Evolutionary conservation across 2,797 vertebrate species (phyloP), one percentile per base, ranked within the genome.

Genomic region (Zenarchopterus dispar): DNA sequence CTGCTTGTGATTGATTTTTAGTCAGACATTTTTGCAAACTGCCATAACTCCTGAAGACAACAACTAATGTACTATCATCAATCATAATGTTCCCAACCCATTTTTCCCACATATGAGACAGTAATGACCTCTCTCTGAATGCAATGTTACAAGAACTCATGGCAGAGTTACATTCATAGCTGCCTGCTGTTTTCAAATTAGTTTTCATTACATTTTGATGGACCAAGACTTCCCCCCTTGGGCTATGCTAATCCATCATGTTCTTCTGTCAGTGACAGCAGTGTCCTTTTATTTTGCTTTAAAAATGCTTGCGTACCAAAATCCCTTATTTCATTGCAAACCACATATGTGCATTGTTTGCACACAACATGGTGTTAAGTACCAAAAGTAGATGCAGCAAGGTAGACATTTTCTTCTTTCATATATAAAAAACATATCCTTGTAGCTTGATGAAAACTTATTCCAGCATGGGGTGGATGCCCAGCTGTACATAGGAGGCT

Each of bases 171-270:
- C 45, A 22, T 87, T 84, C 76, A 77, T 77, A 68, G 75, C 80
- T 68, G 56, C 78, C 67, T 81, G 78, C 77, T 88, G 79, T 80
- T 88, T 90, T 87, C 70, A 79, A 73, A 89, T 91, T 86, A 88
- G 75, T 86, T 91, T 89, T 90, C 81, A 89, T 89, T 86, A 89
- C 71, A 81, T 79, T 86, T 82, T 88, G 87, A 89, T 77, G 81
- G 77, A 86, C 42, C 76, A 63, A 86, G 81, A 86, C 88, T 81
- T 87, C 84, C 89, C 89, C 86, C 85, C 83, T 68, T 68, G 56
- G 84, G 84, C 65, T 64, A 51, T 59, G 61, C 56, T 79, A 82
- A 92, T 91, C 86, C 78, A 91, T 91, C 87, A 90, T 56, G 64
- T 73, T 73, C 47, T 57, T 66, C 67, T 63, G 62, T 77, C 75